Evolutionary conservation across 1,140 invertebrate genomes (phyloP).

Genomic region (Nebria ingens): DNA sequence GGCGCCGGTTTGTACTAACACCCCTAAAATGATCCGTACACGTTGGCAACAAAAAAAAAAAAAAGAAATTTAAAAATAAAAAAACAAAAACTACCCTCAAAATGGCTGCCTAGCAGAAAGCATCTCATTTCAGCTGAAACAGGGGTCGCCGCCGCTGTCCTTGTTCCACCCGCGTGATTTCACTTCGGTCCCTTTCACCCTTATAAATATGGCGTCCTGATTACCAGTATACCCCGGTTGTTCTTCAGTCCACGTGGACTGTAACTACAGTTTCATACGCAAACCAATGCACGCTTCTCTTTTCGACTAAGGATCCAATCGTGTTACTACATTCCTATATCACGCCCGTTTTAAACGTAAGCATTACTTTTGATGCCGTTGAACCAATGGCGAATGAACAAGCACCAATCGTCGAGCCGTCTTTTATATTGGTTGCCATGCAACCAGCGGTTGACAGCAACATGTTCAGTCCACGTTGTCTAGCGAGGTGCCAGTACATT

Average conservation of each 20-base stretch:
- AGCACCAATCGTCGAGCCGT: conserved; percentile 18
- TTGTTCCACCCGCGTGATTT: conserved; percentile 35
- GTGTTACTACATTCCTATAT: conserved; percentile 1
- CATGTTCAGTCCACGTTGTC: conserved; percentile 30
- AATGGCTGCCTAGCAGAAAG: conserved; percentile 37
- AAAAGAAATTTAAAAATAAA: conserved; percentile 26
- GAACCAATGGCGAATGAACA: neutral
- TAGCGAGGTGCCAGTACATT: conserved; percentile 33
- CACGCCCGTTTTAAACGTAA: conserved; percentile 26
- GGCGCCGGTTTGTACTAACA: conserved; percentile 27
- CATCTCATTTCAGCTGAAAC: conserved; percentile 37
- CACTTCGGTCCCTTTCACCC: conserved; percentile 34
- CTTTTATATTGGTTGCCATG: conserved; percentile 25
- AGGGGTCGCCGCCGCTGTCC: conserved; percentile 32
- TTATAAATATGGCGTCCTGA: conserved; percentile 38
- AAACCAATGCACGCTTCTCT: conserved; percentile 18
- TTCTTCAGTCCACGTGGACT: conserved; percentile 29
- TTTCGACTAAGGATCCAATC: conserved; percentile 16
- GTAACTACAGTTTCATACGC: conserved; percentile 1
- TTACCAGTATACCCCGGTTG: conserved; percentile 35
- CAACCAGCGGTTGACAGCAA: conserved; percentile 19
- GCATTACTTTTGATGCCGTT: neutral
- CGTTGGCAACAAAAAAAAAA: conserved; percentile 26
- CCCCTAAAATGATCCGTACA: conserved; percentile 32
- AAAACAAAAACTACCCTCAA: conserved; percentile 34